Conservation (phyloP, 2,113 vertebrate genomes). For the Apaloderma vittatum region DNA sequence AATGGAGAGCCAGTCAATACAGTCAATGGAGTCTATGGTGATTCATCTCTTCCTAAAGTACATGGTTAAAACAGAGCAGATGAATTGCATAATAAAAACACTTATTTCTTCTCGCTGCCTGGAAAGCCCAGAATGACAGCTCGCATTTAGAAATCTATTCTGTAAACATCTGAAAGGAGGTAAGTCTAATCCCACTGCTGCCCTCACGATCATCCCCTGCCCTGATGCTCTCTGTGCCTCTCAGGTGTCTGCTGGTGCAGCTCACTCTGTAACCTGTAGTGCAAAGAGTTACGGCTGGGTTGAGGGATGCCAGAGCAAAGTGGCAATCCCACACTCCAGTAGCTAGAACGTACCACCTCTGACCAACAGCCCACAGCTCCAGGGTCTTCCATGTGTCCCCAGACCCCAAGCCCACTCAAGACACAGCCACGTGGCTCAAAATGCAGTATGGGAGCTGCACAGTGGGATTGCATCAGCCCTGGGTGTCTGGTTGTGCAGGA, state of each 20-base stretch:
- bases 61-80: conserved; percentile 20
- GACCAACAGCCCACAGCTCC: not conserved
- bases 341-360: not conserved
- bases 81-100: conserved; percentile 12
- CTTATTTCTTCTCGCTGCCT: not conserved
- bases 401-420: accelerated
- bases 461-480: not conserved
- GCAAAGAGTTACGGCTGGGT: not conserved
- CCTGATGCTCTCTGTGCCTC: not conserved
- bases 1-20: conserved; percentile 35
- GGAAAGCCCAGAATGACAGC: not conserved
- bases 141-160: not conserved
- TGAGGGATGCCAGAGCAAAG: not conserved
- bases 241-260: not conserved
- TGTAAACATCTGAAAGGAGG: not conserved
- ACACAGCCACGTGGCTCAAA: not conserved
- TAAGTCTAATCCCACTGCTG: not conserved
- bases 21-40: not conserved
- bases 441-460: not conserved
- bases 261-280: accelerated
- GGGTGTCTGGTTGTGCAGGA: not conserved
- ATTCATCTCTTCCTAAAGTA: conserved; percentile 39
- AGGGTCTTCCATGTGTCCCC: not conserved
- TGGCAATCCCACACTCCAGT: not conserved
- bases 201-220: not conserved